Evolutionary conservation across 2,113 vertebrate species (phyloP).

Genomic region (Heliornis fulica): DNA sequence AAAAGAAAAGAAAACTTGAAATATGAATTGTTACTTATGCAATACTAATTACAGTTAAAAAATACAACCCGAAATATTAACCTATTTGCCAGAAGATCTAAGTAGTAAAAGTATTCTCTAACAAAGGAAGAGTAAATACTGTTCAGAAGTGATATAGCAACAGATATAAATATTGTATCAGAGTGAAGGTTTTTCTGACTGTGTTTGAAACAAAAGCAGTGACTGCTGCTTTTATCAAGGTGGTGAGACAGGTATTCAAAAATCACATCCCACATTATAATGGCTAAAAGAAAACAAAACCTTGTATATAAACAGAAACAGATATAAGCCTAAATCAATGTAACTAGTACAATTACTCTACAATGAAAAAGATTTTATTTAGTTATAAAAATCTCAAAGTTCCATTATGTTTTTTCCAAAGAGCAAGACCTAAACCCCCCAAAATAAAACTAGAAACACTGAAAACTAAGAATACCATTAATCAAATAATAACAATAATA

Average conservation of each 20-base stretch:
- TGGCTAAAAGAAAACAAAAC: not conserved
- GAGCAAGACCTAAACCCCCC: constrained; percentile 46
- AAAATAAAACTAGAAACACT: constrained; percentile 66
- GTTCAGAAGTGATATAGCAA: not conserved
- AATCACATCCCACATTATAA: not conserved
- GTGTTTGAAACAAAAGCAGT: not conserved
- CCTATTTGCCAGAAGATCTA: not conserved
- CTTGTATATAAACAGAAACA: not conserved
- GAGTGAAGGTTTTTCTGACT: not conserved
- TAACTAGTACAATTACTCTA: not conserved
- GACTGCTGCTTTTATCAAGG: not conserved
- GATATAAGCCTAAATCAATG: not conserved
- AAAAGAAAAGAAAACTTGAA: not conserved
- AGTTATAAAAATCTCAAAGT: constrained; percentile 74
- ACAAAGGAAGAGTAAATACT: not conserved
- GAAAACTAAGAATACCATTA: constrained; percentile 17
- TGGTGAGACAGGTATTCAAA: not conserved
- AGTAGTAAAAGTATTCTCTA: not conserved
- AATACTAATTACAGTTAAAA: not conserved
- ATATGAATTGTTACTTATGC: not conserved
- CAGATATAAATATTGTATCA: not conserved
- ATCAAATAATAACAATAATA: constrained; percentile 7
- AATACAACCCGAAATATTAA: not conserved
- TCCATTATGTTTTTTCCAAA: constrained; percentile 49
- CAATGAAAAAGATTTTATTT: constrained; percentile 55